A percentile compares a stretch with the other conserved stretches of the same genome.
phyloP scores from a whole-genome alignment of 2,888 invertebrate species.

The Spisula subtruncata region DNA sequence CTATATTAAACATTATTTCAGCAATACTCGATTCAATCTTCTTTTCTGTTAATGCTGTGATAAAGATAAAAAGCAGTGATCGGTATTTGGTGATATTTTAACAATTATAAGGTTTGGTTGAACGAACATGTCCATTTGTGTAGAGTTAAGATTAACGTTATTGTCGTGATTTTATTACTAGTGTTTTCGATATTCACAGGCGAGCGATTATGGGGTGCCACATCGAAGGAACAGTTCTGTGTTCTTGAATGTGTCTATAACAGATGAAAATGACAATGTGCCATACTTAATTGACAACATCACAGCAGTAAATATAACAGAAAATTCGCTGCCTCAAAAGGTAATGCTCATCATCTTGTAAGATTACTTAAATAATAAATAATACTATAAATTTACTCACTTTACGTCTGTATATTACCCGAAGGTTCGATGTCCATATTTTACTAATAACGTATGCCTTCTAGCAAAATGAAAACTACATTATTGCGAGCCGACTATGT shows the following conservation, averaged over 20 bases:
- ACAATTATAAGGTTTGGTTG: neutral
- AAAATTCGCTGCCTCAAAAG: conserved; percentile 26
- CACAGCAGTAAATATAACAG: conserved; percentile 15
- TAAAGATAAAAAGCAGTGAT: neutral
- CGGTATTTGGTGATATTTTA: neutral
- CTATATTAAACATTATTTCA: too few species aligned
- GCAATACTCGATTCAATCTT: too few species aligned
- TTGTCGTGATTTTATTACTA: neutral
- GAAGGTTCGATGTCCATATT: too few species aligned
- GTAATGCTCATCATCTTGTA: neutral
- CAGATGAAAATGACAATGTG: conserved; percentile 58
- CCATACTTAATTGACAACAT: conserved; percentile 40
- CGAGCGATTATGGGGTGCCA: conserved; percentile 38
- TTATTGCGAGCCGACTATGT: too few species aligned
- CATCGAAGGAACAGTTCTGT: conserved; percentile 12
- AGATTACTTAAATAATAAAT: too few species aligned
- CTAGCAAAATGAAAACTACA: too few species aligned
- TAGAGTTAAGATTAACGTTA: too few species aligned
- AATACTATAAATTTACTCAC: too few species aligned
- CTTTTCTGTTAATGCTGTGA: too few species aligned
- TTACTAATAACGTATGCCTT: too few species aligned
- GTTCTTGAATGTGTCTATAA: conserved; percentile 38
- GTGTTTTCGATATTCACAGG: conserved; percentile 23
- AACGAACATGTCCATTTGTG: neutral
- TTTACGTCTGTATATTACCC: too few species aligned